Conservation (phyloP, 2,888 invertebrate species). For the Dynastes maya region DNA sequence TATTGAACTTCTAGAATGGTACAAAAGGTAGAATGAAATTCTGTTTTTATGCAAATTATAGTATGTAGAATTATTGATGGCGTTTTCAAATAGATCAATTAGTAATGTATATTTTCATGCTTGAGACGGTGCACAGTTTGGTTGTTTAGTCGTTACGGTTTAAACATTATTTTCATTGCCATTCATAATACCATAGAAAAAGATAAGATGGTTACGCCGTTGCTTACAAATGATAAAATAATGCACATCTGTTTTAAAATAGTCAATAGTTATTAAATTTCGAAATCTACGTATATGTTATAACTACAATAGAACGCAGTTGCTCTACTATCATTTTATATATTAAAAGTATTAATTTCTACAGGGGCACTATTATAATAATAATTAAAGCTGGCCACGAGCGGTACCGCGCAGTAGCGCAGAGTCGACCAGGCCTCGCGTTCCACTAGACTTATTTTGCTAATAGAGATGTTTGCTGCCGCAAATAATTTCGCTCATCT, state of each 20-base stretch:
- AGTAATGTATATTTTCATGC: slow-evolving; percentile 42
- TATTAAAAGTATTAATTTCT: too few relatives aligned
- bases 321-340: too few relatives aligned
- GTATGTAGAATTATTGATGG: slow-evolving; percentile 8
- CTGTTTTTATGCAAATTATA: slow-evolving; percentile 38
- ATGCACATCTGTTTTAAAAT: not conserved
- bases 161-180: not conserved
- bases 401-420: too few relatives aligned
- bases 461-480: too few relatives aligned
- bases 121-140: not conserved
- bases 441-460: too few relatives aligned
- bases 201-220: not conserved
- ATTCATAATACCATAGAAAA: not conserved
- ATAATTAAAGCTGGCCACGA: too few relatives aligned
- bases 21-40: slow-evolving; percentile 23
- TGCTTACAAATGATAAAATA: not conserved
- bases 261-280: not conserved
- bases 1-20: slow-evolving; percentile 9
- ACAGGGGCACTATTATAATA: too few relatives aligned
- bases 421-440: too few relatives aligned
- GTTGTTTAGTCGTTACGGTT: not conserved
- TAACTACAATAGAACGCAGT: not conserved
- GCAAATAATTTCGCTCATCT: too few relatives aligned
- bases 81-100: slow-evolving; percentile 25
- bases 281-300: not conserved